These are phyloP conservation scores for Cotesia vestalis DNA, from an alignment of 1,140 invertebrate genomes.

Conservation along the genomic window DNA sequence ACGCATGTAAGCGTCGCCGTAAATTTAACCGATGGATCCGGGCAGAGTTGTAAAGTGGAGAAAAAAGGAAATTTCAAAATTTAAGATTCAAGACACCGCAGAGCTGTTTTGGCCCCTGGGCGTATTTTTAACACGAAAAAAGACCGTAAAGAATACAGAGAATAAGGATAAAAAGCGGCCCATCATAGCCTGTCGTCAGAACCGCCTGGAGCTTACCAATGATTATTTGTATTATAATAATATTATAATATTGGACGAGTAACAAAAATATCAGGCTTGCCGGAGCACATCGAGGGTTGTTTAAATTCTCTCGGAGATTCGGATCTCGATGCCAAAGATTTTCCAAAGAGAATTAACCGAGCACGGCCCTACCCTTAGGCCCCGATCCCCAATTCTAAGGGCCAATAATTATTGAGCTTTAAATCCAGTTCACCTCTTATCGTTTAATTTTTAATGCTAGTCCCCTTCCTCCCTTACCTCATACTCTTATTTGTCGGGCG, in stretches of 20 bases:
- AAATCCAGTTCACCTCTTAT: slow-evolving; percentile 3
- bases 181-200: slow-evolving; percentile 35
- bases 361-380: too few species aligned
- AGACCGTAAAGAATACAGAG: slow-evolving; percentile 26
- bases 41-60: slow-evolving; percentile 49
- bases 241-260: slow-evolving; percentile 32
- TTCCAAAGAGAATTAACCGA: too few species aligned
- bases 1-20: slow-evolving; percentile 51
- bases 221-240: slow-evolving; percentile 40
- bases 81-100: slow-evolving; percentile 53
- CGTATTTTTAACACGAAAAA: slow-evolving; percentile 36
- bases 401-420: too few species aligned
- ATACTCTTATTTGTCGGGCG: too few species aligned
- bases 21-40: slow-evolving; percentile 53
- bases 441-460: slow-evolving; percentile 8
- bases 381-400: background rate
- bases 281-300: too few species aligned
- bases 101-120: slow-evolving; percentile 43
- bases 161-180: slow-evolving; percentile 27
- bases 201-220: slow-evolving; percentile 29
- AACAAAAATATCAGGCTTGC: background rate
- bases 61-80: slow-evolving; percentile 51
- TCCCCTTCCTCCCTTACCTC: background rate
- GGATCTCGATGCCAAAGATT: too few species aligned
- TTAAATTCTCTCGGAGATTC: too few species aligned